These are phyloP conservation scores for Ptilorrhoa leucosticta DNA, from an alignment of 2,113 vertebrate genomes.

Conservation along the genomic window DNA sequence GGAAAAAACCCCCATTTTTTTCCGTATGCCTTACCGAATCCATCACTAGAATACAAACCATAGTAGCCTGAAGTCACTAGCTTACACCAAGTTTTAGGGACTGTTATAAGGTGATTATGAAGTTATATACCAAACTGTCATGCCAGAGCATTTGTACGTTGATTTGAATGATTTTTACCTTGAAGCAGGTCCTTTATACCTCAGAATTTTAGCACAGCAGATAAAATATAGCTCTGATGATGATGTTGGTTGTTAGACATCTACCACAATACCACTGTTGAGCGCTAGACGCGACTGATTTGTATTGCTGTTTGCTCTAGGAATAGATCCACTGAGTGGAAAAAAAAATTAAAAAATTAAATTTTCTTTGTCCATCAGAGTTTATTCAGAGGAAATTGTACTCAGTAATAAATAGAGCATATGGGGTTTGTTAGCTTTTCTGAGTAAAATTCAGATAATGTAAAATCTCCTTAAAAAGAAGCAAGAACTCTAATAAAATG, in stretches of 20 bases:
- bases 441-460: not conserved
- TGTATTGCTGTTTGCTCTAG: not conserved
- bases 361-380: not conserved
- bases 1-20: not conserved
- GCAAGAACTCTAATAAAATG: not conserved
- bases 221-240: not conserved
- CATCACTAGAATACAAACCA: not conserved
- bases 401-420: not conserved
- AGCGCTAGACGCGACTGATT: accelerated
- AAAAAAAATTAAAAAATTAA: not conserved
- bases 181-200: not conserved
- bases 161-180: not conserved
- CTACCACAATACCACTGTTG: not conserved
- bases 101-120: not conserved
- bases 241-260: not conserved
- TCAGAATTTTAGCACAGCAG: not conserved
- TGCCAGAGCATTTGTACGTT: not conserved
- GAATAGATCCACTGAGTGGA: not conserved
- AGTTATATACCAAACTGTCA: not conserved
- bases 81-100: not conserved
- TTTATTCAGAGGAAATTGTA: not conserved
- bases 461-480: not conserved
- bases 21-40: not conserved
- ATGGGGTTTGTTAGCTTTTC: not conserved
- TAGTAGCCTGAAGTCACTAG: not conserved